These are phyloP conservation scores for Pelobates fuscus DNA, from an alignment of 2,113 vertebrate genomes.

Conservation along the genomic window DNA sequence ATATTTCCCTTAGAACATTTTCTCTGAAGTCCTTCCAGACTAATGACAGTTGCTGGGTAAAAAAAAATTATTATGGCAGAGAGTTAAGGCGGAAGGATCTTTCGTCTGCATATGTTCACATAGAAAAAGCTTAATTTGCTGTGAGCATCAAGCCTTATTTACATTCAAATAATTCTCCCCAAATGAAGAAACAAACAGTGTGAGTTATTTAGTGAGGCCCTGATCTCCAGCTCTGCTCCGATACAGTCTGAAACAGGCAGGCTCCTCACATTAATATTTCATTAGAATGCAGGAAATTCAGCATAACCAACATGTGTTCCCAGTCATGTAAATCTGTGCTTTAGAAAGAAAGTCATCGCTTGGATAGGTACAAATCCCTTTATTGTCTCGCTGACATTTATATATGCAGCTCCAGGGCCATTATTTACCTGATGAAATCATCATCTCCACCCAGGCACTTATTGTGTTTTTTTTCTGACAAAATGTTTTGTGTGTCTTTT, in stretches of 20 bases:
- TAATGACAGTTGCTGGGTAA: too few relatives aligned
- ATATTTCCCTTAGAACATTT: too few relatives aligned
- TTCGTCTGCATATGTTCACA: neutral
- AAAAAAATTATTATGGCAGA: neutral
- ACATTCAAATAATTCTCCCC: slow-evolving; percentile 25
- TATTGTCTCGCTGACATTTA: slow-evolving; percentile 28
- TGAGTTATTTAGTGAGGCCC: slow-evolving; percentile 11
- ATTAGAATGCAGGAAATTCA: slow-evolving; percentile 33
- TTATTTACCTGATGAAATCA: slow-evolving; percentile 8
- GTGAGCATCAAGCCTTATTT: slow-evolving; percentile 25
- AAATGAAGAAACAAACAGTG: slow-evolving; percentile 14
- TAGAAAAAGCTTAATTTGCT: neutral
- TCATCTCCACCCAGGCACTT: neutral
- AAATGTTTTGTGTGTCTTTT: neutral
- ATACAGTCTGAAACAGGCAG: slow-evolving; percentile 18
- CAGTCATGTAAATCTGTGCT: slow-evolving; percentile 29
- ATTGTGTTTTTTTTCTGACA: neutral
- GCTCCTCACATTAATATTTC: slow-evolving; percentile 43
- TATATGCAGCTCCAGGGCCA: slow-evolving; percentile 4
- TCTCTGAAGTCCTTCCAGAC: too few relatives aligned
- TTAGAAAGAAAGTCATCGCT: neutral
- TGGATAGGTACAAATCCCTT: slow-evolving; percentile 37
- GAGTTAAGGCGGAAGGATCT: neutral
- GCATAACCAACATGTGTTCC: slow-evolving; percentile 41
- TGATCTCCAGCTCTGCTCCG: slow-evolving; percentile 25